Evolutionary conservation across 2,797 vertebrate genomes (phyloP).

Genomic region (Orientallactaga sibirica): DNA sequence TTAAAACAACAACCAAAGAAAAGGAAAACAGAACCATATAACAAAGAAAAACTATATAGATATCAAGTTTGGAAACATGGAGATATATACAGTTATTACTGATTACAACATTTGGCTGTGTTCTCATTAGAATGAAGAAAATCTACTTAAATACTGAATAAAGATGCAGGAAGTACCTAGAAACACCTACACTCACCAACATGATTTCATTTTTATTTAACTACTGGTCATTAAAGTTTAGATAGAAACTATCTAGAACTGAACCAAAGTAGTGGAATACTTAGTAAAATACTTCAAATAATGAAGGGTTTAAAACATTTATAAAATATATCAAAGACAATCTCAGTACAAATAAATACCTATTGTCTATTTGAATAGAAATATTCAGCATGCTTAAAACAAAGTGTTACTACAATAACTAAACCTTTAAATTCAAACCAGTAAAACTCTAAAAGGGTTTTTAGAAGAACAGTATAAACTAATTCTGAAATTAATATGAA

Average conservation of each 20-base stretch:
- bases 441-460: not conserved
- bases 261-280: not conserved
- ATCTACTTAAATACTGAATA: not conserved
- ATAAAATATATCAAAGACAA: not conserved
- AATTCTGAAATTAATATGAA: slow-evolving; percentile 21
- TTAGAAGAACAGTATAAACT: not conserved
- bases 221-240: not conserved
- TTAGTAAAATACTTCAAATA: not conserved
- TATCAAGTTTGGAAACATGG: not conserved
- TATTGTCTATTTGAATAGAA: not conserved
- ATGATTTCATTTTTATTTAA: slow-evolving; percentile 16
- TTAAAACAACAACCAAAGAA: not conserved
- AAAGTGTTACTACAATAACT: not conserved
- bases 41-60: not conserved
- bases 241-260: not conserved
- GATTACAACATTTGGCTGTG: not conserved
- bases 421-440: not conserved
- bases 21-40: not conserved
- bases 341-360: not conserved
- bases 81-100: not conserved
- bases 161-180: not conserved
- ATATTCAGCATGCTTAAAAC: not conserved
- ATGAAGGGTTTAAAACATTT: not conserved
- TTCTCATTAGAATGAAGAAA: not conserved
- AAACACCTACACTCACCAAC: not conserved